Percentiles rank a stretch among this genome's conserved stretches.
Conservation (phyloP, 2,888 invertebrate species). For the Lithophane ornitopus region DNA sequence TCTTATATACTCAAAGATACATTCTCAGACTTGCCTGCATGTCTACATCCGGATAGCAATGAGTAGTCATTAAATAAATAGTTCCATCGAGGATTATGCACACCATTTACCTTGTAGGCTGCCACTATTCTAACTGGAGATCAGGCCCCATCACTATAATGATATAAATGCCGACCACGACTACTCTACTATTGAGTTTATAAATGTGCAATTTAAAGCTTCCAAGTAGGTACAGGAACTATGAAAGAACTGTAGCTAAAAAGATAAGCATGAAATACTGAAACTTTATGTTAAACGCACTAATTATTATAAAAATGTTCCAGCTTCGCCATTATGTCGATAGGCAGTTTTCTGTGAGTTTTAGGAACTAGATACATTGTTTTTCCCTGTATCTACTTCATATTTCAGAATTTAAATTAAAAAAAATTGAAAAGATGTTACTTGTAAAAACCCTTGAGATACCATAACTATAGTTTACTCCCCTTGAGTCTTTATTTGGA, state of each 20-base stretch:
- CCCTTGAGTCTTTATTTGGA: no score
- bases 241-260: constrained; percentile 10
- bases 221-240: constrained; percentile 13
- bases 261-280: not conserved
- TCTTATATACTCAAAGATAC: constrained; percentile 11
- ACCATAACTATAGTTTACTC: not conserved
- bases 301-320: constrained; percentile 9
- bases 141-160: constrained; percentile 62
- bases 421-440: constrained; percentile 1
- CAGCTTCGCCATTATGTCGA: not conserved
- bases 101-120: constrained; percentile 59
- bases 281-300: not conserved
- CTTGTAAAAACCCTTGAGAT: not conserved
- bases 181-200: constrained; percentile 27
- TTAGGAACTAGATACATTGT: not conserved
- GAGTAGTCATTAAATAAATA: constrained; percentile 61
- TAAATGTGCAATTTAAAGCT: constrained; percentile 31
- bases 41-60: constrained; percentile 63
- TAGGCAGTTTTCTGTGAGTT: not conserved
- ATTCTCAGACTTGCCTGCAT: constrained; percentile 20
- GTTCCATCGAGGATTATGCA: constrained; percentile 60
- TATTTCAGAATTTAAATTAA: constrained; percentile 6
- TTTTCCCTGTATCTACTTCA: constrained; percentile 7
- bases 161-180: constrained; percentile 53
- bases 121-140: constrained; percentile 53